phyloP scores from a whole-genome alignment of 1,140 invertebrate genomes.

The Tetramorium simillimum region DNA sequence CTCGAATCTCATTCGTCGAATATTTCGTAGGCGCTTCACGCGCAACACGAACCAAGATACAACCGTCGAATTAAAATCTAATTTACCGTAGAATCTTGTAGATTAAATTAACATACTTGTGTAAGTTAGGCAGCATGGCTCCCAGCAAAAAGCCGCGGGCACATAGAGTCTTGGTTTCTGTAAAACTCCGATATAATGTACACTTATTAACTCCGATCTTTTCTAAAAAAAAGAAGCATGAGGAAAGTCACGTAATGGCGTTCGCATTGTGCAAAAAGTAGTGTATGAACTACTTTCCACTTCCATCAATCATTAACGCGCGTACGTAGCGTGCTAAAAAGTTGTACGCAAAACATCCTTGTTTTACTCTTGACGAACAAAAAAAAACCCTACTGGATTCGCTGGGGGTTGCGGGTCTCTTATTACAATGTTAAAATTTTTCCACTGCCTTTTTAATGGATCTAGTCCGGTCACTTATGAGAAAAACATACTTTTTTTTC shows the following conservation, averaged over 20 bases:
- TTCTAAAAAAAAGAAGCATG: neutral
- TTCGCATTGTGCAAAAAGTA: neutral
- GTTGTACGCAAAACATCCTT: neutral
- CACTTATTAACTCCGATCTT: conserved; percentile 4
- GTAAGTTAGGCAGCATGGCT: neutral
- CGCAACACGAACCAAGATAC: conserved; percentile 18
- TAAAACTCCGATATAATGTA: neutral
- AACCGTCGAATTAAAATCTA: conserved; percentile 42
- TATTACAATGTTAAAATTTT: conserved; percentile 4
- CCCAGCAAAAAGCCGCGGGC: neutral
- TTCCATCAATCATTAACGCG: neutral
- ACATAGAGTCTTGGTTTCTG: neutral
- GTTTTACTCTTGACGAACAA: neutral
- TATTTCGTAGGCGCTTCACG: conserved; percentile 23
- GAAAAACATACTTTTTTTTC: neutral
- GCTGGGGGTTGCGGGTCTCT: neutral
- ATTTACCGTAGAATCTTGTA: neutral
- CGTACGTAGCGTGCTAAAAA: neutral
- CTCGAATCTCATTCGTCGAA: conserved; percentile 19
- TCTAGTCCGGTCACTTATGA: neutral
- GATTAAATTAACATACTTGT: neutral
- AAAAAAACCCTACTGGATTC: neutral
- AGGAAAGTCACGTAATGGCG: neutral
- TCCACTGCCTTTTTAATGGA: neutral
- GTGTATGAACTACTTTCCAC: neutral